Evolutionary conservation across 30 jellyfish, hydroid and myxozoan species (phyloP).

Genomic region (Sanderia malayensis): DNA sequence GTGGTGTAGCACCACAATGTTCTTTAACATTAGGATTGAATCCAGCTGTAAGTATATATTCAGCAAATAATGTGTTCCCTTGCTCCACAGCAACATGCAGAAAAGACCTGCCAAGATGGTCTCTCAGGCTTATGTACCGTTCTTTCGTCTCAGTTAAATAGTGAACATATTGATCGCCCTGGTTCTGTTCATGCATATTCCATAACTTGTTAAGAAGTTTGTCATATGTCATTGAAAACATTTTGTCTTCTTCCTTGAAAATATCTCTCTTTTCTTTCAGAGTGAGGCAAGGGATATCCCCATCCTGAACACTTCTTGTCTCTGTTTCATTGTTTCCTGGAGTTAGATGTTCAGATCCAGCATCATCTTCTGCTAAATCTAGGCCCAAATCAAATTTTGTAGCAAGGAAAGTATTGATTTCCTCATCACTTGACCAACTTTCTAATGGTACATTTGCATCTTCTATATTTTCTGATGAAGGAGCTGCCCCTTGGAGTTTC

Average conservation of each 20-base stretch:
- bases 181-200: conserved; percentile 13
- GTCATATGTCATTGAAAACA: conserved; percentile 7
- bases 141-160: conserved; percentile 1
- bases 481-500: conserved; percentile 15
- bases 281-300: conserved; percentile 20
- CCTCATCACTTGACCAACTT: conserved; percentile 13
- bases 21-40: not conserved
- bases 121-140: conserved; percentile 14
- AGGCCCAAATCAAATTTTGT: conserved; percentile 8
- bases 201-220: conserved; percentile 13
- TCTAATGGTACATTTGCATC: not conserved
- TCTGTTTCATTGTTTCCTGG: not conserved
- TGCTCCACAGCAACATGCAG: conserved; percentile 8
- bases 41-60: not conserved
- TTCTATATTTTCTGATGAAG: conserved; percentile 2
- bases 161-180: conserved; percentile 9
- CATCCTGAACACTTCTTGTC: conserved; percentile 7
- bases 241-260: conserved; percentile 15
- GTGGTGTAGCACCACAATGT: conserved; percentile 7
- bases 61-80: not conserved
- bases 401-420: conserved; percentile 12
- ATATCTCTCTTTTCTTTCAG: conserved; percentile 9
- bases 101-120: not conserved
- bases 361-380: conserved; percentile 10
- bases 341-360: not conserved